Percentiles rank a stretch among this genome's conserved stretches.
Evolutionary conservation across 2,113 vertebrate genomes (phyloP).

Genomic region (Platysternon megacephalum): DNA sequence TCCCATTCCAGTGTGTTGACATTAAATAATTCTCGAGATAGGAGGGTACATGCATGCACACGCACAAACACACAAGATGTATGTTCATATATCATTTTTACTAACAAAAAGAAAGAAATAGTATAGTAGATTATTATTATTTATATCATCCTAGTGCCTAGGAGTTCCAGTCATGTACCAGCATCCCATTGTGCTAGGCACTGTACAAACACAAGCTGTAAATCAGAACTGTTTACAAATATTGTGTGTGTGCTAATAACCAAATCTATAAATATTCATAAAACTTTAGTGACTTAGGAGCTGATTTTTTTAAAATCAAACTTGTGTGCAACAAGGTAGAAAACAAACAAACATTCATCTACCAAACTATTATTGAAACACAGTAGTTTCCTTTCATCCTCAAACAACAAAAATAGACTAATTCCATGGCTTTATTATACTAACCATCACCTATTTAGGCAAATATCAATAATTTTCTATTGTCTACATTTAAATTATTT

Average conservation of each 20-base stretch:
- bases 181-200: not conserved
- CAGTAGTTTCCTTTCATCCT: not conserved
- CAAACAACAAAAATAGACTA: not conserved
- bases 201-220: not conserved
- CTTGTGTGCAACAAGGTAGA: not conserved
- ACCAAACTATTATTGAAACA: not conserved
- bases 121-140: not conserved
- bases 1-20: not conserved
- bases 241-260: accelerated
- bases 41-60: not conserved
- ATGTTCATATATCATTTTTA: not conserved
- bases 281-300: not conserved
- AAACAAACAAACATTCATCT: not conserved
- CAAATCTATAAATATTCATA: not conserved
- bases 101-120: not conserved
- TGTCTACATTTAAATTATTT: not conserved
- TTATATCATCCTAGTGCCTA: not conserved
- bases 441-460: not conserved
- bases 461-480: not conserved
- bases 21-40: not conserved
- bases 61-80: not conserved
- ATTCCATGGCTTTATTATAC: not conserved
- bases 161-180: not conserved
- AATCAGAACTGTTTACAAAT: not conserved
- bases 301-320: not conserved